phyloP scores from a whole-genome alignment of 2,113 vertebrate species.

The Herpailurus yagouaroundi region DNA sequence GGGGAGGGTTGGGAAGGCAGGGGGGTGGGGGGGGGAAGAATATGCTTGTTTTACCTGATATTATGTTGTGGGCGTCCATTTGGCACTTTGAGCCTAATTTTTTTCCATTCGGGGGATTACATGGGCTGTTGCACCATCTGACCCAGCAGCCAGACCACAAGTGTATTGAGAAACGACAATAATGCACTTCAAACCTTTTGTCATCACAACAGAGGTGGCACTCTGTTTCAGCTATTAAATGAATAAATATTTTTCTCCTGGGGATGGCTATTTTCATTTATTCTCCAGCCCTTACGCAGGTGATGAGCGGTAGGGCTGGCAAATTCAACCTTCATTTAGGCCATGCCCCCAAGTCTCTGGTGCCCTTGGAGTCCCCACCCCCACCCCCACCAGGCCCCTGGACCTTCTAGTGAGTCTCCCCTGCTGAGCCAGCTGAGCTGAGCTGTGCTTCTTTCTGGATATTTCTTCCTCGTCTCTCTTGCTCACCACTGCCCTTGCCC shows the following conservation, averaged over 20 bases:
- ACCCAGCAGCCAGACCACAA: slow-evolving; percentile 88
- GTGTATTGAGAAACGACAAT: slow-evolving; percentile 84
- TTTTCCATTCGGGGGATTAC: slow-evolving; percentile 91
- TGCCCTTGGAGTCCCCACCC: neutral
- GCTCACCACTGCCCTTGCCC: neutral
- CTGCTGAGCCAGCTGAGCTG: neutral
- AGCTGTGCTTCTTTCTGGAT: neutral
- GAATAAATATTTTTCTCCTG: slow-evolving; percentile 77
- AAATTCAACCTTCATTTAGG: slow-evolving; percentile 63
- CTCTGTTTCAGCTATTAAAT: slow-evolving; percentile 85
- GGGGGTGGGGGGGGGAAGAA: slow-evolving; percentile 56
- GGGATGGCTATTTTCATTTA: slow-evolving; percentile 83
- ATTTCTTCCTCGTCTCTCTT: neutral
- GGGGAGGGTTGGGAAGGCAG: slow-evolving; percentile 61
- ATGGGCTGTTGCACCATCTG: slow-evolving; percentile 91
- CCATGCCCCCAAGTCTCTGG: neutral
- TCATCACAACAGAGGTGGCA: slow-evolving; percentile 83
- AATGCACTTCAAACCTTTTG: slow-evolving; percentile 88
- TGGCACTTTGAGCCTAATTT: slow-evolving; percentile 88
- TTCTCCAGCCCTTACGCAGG: slow-evolving; percentile 73
- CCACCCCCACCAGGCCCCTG: no score
- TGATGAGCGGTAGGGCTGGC: slow-evolving; percentile 69
- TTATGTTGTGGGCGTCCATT: slow-evolving; percentile 85
- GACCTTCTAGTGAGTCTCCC: neutral
- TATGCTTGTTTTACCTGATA: slow-evolving; percentile 89